Conservation (phyloP, 1,140 invertebrate genomes). For the Drosophila ohnishii region DNA sequence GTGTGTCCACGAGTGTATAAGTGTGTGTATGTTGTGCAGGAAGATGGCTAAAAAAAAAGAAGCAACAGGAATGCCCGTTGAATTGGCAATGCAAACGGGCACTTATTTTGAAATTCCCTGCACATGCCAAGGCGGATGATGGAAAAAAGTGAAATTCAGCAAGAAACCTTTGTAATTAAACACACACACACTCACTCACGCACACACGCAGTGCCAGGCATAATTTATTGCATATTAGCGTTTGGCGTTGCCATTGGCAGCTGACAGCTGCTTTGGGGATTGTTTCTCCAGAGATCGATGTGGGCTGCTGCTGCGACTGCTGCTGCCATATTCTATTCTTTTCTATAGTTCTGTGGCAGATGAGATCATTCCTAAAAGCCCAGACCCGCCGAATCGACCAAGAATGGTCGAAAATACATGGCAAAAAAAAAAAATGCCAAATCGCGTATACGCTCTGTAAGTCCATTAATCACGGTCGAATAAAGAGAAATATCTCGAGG, state of each 20-base stretch:
- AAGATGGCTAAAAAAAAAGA: constrained; percentile 14
- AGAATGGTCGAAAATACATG: constrained; percentile 35
- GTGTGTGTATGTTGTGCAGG: constrained; percentile 10
- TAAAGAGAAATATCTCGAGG: constrained; percentile 44
- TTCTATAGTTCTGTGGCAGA: constrained; percentile 33
- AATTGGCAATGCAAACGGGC: constrained; percentile 47
- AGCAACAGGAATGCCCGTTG: constrained; percentile 27
- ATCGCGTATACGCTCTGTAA: constrained; percentile 61
- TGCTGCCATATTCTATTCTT: constrained; percentile 10
- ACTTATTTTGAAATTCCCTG: constrained; percentile 37
- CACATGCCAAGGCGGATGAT: constrained; percentile 33
- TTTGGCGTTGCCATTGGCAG: constrained; percentile 9
- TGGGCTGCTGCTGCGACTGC: constrained; percentile 46
- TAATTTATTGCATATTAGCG: constrained; percentile 46
- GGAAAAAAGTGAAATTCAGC: constrained; percentile 52
- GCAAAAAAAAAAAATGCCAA: constrained; percentile 31
- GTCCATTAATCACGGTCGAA: constrained; percentile 68
- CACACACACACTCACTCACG: constrained; percentile 5
- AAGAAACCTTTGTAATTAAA: constrained; percentile 44
- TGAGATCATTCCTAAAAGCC: constrained; percentile 74
- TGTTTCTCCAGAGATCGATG: constrained; percentile 51
- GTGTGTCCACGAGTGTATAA: neutral
- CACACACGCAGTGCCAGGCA: constrained; percentile 16
- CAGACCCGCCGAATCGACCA: constrained; percentile 27
- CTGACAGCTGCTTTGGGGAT: constrained; percentile 45